Evolutionary conservation across 2,888 invertebrate species (phyloP).

Genomic region (Cephus spinipes): DNA sequence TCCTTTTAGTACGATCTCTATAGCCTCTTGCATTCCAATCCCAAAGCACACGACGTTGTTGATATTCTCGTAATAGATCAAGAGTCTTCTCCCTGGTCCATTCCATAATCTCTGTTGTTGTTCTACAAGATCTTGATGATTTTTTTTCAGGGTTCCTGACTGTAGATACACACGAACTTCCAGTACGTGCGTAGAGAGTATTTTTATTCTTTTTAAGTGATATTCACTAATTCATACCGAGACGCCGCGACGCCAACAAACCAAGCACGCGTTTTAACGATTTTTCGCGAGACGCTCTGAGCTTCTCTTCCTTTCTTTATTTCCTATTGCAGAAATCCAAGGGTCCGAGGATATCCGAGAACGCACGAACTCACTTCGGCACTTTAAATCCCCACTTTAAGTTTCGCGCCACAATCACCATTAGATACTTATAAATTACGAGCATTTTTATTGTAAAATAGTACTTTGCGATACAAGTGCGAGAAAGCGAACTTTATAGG

Average conservation of each 20-base stretch:
- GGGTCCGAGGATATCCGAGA: constrained; percentile 46
- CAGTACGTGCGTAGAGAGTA: not conserved
- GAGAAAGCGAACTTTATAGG: too few species aligned
- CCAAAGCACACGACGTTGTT: constrained; percentile 51
- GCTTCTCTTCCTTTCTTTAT: constrained; percentile 42
- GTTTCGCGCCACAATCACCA: not conserved
- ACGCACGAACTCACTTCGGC: constrained; percentile 41
- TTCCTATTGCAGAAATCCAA: constrained; percentile 46
- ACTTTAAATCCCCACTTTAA: not conserved
- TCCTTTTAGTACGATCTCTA: constrained; percentile 47
- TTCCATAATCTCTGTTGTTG: constrained; percentile 38
- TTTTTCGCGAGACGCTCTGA: constrained; percentile 48
- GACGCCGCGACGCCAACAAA: constrained; percentile 8
- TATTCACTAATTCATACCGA: not conserved
- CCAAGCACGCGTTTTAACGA: constrained; percentile 51
- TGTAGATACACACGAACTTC: constrained; percentile 30
- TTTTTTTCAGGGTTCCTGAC: constrained; percentile 32
- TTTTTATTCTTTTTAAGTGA: not conserved
- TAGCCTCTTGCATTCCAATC: constrained; percentile 53
- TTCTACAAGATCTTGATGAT: not conserved
- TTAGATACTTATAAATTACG: not conserved
- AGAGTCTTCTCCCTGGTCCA: constrained; percentile 55
- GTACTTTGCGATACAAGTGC: too few species aligned
- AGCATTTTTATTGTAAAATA: not conserved
- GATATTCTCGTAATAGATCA: constrained; percentile 49